Percentiles rank a stretch among this genome's conserved stretches.
Evolutionary conservation across 1,140 invertebrate genomes (phyloP).

Genomic region (Cydia amplana): DNA sequence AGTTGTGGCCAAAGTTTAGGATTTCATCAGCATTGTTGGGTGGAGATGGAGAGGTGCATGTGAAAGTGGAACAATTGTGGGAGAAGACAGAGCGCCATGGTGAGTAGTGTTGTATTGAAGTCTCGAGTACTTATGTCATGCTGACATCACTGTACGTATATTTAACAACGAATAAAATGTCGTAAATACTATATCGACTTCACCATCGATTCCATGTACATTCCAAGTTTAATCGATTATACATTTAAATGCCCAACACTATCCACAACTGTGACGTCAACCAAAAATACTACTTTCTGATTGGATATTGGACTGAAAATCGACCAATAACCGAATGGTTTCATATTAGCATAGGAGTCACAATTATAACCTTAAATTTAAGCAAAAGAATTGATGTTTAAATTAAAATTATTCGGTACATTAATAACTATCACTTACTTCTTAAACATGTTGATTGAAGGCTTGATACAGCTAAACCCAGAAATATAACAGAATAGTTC

Average conservation of each 20-base stretch:
- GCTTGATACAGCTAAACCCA: constrained; percentile 28
- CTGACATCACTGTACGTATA: no score
- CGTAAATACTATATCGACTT: not conserved
- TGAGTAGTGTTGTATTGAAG: no score
- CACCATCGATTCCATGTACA: not conserved
- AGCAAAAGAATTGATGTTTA: not conserved
- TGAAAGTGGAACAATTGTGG: no score
- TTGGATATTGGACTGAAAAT: not conserved
- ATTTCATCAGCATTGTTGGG: no score
- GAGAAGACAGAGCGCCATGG: no score
- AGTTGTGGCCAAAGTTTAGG: no score
- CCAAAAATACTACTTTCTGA: not conserved
- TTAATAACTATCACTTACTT: constrained; percentile 59
- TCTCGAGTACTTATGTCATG: no score
- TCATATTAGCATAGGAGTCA: not conserved
- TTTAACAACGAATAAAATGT: not conserved
- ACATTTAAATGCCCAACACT: not conserved
- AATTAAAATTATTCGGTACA: constrained; percentile 29
- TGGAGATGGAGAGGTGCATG: no score
- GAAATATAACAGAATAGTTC: constrained; percentile 11
- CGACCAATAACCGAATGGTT: not conserved
- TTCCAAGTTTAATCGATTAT: not conserved
- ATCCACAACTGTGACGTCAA: not conserved
- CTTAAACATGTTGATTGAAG: constrained; percentile 64
- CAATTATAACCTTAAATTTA: constrained; percentile 19